Conservation (phyloP, 2,113 vertebrate species). For the Electrona antarctica region DNA sequence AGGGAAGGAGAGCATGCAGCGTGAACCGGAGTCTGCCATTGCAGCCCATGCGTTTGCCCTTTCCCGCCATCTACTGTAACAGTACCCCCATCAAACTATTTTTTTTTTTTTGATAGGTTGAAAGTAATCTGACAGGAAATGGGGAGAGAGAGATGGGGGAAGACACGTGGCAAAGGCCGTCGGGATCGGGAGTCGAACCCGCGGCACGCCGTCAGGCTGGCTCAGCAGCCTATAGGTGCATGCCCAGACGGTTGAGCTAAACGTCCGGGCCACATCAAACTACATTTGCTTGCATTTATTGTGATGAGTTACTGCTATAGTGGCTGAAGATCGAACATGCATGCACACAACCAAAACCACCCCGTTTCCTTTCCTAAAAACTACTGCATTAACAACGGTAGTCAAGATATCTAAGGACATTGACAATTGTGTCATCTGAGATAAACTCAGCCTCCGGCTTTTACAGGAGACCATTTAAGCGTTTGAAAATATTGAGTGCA, state of each 20-base stretch:
- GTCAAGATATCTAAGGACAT: conserved; percentile 39
- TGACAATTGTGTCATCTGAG: conserved; percentile 58
- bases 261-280: no score
- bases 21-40: conserved; percentile 16
- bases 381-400: conserved; percentile 52
- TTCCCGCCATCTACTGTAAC: conserved; percentile 44
- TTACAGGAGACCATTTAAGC: conserved; percentile 61
- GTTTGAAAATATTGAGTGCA: conserved; percentile 57
- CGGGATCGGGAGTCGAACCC: no score
- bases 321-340: no score
- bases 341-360: conserved; percentile 21
- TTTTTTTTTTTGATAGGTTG: background rate
- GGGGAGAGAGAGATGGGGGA: no score
- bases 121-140: no score
- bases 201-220: no score
- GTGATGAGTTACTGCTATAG: conserved; percentile 41
- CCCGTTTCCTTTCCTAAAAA: conserved; percentile 3
- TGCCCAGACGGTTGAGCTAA: no score
- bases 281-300: background rate
- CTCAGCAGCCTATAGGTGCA: no score
- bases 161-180: no score
- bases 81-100: conserved; percentile 24
- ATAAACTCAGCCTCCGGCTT: conserved; percentile 63
- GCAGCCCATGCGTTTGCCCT: conserved; percentile 21
- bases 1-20: conserved; percentile 22